Evolutionary conservation across 2,113 vertebrate genomes (phyloP).

Genomic region (Gavialis gangeticus): DNA sequence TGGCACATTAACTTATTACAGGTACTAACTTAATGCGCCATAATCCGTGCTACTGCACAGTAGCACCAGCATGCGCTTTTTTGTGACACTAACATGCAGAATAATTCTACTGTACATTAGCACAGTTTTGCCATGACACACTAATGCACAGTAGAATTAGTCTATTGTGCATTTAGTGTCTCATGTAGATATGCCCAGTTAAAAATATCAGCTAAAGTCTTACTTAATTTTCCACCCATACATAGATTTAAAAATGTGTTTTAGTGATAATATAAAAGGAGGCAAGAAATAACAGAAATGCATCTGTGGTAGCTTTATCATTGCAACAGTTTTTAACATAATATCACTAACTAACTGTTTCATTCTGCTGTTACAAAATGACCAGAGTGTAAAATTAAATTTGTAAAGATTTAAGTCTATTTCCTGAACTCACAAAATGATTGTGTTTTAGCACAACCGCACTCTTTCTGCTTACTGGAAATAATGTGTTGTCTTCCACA

Average conservation of each 20-base stretch:
- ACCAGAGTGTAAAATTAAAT: neutral
- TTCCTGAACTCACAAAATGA: neutral
- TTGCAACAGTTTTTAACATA: neutral
- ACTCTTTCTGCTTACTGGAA: neutral
- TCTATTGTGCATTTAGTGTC: no score
- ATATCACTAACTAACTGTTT: neutral
- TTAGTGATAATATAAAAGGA: neutral
- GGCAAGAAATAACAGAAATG: neutral
- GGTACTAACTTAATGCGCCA: no score
- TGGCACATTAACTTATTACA: no score
- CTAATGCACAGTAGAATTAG: no score
- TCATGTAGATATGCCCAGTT: neutral
- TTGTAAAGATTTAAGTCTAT: neutral
- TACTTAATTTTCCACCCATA: neutral
- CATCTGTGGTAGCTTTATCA: neutral
- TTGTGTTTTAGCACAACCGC: neutral
- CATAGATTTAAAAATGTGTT: neutral
- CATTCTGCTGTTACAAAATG: neutral
- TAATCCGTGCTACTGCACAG: no score
- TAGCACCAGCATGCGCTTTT: no score
- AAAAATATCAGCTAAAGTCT: neutral
- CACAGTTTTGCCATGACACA: no score
- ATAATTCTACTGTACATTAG: no score
- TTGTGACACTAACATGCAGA: no score
- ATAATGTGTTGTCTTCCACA: neutral